Conservation (phyloP, 2,888 invertebrate species). For the Parnassius apollo region DNA sequence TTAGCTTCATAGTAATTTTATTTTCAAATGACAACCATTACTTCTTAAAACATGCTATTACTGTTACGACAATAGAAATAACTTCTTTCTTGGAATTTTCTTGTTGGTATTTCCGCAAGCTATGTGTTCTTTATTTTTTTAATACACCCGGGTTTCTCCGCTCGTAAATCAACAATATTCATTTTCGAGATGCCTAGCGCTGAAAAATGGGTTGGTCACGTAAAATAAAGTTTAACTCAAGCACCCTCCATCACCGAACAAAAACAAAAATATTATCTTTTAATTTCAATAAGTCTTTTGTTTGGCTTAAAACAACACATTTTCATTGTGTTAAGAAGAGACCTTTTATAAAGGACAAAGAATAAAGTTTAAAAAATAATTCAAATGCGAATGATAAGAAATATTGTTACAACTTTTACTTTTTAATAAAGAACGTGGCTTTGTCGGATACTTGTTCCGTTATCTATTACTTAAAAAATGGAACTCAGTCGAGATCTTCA, state of each 20-base stretch:
- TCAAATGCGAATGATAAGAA: not conserved
- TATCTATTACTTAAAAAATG: slow-evolving; percentile 10
- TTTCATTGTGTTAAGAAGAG: not conserved
- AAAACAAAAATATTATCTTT: not conserved
- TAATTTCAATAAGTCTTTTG: not conserved
- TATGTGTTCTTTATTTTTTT: no score
- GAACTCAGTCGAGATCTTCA: slow-evolving; percentile 1
- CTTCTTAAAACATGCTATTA: no score
- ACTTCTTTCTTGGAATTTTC: no score
- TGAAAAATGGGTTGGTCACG: no score
- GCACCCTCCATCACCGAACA: not conserved
- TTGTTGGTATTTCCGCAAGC: no score
- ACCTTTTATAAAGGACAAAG: not conserved
- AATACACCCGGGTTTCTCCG: no score
- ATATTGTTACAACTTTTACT: not conserved
- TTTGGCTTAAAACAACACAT: not conserved
- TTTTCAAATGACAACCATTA: no score
- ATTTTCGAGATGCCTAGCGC: no score
- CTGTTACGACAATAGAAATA: no score
- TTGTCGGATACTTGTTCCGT: not conserved
- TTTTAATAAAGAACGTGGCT: not conserved
- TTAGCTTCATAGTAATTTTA: no score
- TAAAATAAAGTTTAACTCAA: no score
- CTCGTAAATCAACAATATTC: no score
- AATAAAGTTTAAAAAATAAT: not conserved